phyloP scores from a whole-genome alignment of 2,113 vertebrate genomes.

The Oceanites oceanicus region DNA sequence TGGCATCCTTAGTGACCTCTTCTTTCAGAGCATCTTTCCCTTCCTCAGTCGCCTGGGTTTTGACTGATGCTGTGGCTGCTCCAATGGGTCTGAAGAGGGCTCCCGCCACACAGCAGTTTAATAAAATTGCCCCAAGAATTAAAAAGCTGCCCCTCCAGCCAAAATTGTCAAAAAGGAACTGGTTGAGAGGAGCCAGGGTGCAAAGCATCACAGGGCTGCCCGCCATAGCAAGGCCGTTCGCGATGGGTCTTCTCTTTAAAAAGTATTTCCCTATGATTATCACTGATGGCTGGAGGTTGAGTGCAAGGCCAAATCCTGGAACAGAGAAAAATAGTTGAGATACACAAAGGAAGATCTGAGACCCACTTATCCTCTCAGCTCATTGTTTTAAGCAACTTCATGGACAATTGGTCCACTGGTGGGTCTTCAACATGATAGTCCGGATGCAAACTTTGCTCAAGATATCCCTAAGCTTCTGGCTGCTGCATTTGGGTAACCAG shows the following conservation, averaged over 20 bases:
- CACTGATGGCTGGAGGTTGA: constrained; percentile 86
- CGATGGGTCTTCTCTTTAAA: constrained; percentile 76
- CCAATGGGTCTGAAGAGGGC: constrained; percentile 81
- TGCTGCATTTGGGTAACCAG: not conserved
- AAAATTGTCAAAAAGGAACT: constrained; percentile 77
- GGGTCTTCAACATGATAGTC: not conserved
- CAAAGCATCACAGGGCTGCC: constrained; percentile 81
- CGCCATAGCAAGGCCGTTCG: constrained; percentile 83
- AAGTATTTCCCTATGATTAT: constrained; percentile 88
- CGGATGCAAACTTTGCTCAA: not conserved
- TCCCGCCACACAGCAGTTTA: constrained; percentile 84
- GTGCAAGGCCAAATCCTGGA: constrained; percentile 80
- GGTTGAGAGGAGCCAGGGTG: constrained; percentile 79
- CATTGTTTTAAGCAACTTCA: not conserved
- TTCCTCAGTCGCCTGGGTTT: not conserved
- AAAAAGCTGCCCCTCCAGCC: constrained; percentile 85
- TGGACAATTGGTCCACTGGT: not conserved
- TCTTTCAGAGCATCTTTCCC: not conserved
- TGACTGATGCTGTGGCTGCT: not conserved
- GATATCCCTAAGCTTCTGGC: not conserved
- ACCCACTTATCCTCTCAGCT: not conserved
- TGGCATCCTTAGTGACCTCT: not conserved
- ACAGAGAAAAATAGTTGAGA: not conserved
- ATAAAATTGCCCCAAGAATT: constrained; percentile 80
- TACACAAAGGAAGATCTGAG: not conserved